Evolutionary conservation across 92 coral and sea anemone species (phyloP).

Genomic region (Phenganax marumi): DNA sequence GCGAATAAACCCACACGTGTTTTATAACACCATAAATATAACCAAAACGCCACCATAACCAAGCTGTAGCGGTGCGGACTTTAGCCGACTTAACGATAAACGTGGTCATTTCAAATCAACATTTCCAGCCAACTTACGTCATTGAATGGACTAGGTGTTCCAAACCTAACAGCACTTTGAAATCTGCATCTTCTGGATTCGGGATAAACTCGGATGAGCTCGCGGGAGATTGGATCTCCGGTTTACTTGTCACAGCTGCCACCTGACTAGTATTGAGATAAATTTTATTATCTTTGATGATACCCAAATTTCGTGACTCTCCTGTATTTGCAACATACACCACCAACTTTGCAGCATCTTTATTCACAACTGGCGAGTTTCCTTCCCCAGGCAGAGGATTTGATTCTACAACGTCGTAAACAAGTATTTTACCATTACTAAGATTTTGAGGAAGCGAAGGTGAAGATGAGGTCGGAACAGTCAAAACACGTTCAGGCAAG

Average conservation of each 20-base stretch:
- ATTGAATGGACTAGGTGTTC: slow-evolving; percentile 76
- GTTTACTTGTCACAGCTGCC: slow-evolving; percentile 1
- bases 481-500: neutral
- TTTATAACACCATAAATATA: too few species aligned
- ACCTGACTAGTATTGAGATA: slow-evolving; percentile 1
- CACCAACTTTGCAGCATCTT: slow-evolving; percentile 19
- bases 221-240: slow-evolving; percentile 7
- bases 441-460: neutral
- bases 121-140: neutral
- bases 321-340: slow-evolving; percentile 25
- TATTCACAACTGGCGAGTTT: neutral
- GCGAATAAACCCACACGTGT: too few species aligned
- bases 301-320: neutral
- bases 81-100: too few species aligned
- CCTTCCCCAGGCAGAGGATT: neutral
- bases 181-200: slow-evolving; percentile 69
- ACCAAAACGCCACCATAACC: too few species aligned
- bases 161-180: slow-evolving; percentile 81
- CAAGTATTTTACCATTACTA: slow-evolving; percentile 6
- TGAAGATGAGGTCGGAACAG: slow-evolving; percentile 12
- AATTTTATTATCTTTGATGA: slow-evolving; percentile 19
- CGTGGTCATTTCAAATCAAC: too few species aligned
- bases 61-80: too few species aligned
- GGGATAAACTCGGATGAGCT: slow-evolving; percentile 74
- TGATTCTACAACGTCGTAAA: slow-evolving; percentile 20